Conservation (phyloP, 1,140 invertebrate genomes). For the Zaprionus vittiger region DNA sequence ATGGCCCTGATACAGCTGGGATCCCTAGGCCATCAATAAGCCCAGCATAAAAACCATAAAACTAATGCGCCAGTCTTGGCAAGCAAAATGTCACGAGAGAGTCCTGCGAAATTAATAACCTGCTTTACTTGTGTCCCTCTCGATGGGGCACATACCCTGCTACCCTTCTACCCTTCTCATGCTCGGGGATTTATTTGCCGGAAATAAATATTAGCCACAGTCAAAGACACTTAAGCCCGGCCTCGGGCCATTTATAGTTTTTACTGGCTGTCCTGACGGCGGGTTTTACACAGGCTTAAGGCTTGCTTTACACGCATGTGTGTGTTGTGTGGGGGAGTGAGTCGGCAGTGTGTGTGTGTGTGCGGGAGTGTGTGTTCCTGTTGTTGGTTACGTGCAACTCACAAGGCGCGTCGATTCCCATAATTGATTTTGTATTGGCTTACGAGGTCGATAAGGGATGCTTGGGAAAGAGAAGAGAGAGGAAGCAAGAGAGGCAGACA, state of each 20-base stretch:
- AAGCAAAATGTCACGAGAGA: conserved; percentile 55
- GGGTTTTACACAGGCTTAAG: conserved; percentile 76
- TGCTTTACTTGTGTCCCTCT: conserved; percentile 62
- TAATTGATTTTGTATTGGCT: conserved; percentile 83
- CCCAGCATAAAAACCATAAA: conserved; percentile 69
- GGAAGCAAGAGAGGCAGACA: background rate
- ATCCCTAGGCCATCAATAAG: conserved; percentile 62
- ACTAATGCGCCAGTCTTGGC: conserved; percentile 57
- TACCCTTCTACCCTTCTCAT: conserved; percentile 37
- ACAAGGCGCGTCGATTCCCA: conserved; percentile 74
- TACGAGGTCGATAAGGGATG: conserved; percentile 33
- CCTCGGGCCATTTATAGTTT: conserved; percentile 75
- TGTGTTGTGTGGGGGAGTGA: conserved; percentile 13
- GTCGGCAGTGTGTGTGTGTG: background rate
- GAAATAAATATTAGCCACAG: conserved; percentile 84
- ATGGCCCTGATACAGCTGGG: background rate
- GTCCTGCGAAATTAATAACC: conserved; percentile 82
- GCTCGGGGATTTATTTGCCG: conserved; percentile 81
- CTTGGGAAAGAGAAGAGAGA: background rate
- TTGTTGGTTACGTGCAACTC: conserved; percentile 32
- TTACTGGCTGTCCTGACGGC: conserved; percentile 31
- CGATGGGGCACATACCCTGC: conserved; percentile 2
- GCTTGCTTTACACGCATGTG: conserved; percentile 76
- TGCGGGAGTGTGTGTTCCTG: background rate
- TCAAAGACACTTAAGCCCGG: conserved; percentile 82